Base-by-base conservation (phyloP, 2,113 vertebrate species). In the Ptychochromis oligacanthus region DNA sequence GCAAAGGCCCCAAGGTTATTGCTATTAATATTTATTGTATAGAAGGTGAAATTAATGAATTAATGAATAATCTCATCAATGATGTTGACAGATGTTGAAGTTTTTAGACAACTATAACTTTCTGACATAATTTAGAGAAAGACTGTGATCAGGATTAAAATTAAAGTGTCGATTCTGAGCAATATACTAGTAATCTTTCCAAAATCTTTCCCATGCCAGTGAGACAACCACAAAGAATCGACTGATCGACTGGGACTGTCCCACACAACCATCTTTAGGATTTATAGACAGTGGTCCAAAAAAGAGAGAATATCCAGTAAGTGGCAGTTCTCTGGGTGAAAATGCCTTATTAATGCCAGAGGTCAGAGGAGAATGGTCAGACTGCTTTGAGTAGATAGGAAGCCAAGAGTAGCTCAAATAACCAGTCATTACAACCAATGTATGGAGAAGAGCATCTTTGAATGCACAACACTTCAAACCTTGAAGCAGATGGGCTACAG, bases 241-340 rank as follows among this genome's bases (percentile, higher is more conserved):
- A 17, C 10, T 55, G 22, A 4, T 10, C 9, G 52, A n/a, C n/a
- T 20, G 18, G 18, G 52, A 22, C 22, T 67, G 62, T 26, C 26
- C 62, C 36, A 64, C 61, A 64, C 20, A 40, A 40, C 61, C 2
- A 1, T 24, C 22, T 65, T 13, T 24, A 1, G 13, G 13, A 40
- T 65, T 65, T 65, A 20, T 7, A 36, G 34, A 36, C 4, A 36
- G 6, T 36, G 4, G 34, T 36, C 34, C 34, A 36, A 36, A 17
- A 43, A 65, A 65, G 12, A 0, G 0, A 65, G 40, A 40, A 24
- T 24, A 64, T 0, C 36, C 36, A 24, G 36, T 40, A 12, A 22
- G 1, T n/a, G 40, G n/a, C 40, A 64, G n/a, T n/a, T n/a, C n/a
- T n/a, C n/a, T n/a, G n/a, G n/a, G n/a, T n/a, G n/a, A 31, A 31